Evolutionary conservation across 2,797 vertebrate species (phyloP).

Genomic region (Mormyrus proboscirostris): DNA sequence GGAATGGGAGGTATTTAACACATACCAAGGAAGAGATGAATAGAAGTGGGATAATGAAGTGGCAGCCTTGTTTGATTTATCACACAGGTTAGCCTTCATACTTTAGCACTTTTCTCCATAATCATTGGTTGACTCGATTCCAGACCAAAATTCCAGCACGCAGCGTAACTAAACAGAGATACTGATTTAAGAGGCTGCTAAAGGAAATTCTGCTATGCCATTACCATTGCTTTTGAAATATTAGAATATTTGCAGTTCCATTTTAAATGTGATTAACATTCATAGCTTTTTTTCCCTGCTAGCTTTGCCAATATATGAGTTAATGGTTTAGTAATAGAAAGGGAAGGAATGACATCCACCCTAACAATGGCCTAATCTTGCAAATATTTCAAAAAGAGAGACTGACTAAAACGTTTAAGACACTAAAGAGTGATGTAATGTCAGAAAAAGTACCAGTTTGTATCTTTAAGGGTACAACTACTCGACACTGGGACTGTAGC

Average conservation of each 20-base stretch:
- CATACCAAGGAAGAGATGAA: not conserved
- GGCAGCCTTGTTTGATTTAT: not conserved
- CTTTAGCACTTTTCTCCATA: not conserved
- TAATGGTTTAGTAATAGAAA: not conserved
- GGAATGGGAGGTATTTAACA: not conserved
- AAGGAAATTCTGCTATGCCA: too few species aligned
- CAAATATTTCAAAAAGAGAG: slow-evolving; percentile 4
- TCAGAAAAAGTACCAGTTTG: not conserved
- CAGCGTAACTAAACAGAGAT: not conserved
- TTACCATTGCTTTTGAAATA: not conserved
- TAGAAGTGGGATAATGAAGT: not conserved
- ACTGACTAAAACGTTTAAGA: not conserved
- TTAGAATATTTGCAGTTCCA: not conserved
- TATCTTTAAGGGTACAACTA: not conserved
- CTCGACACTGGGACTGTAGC: not conserved
- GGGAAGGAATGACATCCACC: not conserved
- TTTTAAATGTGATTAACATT: not conserved
- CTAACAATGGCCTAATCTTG: not conserved
- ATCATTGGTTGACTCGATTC: not conserved
- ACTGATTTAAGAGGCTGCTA: not conserved
- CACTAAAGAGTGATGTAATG: not conserved
- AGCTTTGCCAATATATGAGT: slow-evolving; percentile 1
- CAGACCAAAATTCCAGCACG: not conserved
- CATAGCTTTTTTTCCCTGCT: not conserved
- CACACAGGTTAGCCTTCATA: not conserved